A percentile compares a stretch with the other conserved stretches of the same genome.
Conservation (phyloP, 2,888 invertebrate species). For the Clistopyga incitator region DNA sequence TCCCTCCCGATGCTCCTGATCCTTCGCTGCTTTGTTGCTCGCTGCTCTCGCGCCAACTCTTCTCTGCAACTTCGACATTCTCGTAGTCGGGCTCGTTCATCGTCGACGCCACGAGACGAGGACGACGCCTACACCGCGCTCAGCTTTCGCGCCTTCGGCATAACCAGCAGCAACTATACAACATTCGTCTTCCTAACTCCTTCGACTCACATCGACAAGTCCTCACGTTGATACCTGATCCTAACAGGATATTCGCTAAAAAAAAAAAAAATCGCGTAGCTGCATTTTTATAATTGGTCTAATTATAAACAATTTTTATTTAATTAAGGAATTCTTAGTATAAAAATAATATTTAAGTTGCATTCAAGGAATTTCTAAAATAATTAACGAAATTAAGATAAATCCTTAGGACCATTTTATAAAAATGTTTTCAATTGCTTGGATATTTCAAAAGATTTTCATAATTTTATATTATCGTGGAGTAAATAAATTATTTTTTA, state of each 20-base stretch:
- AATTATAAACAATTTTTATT: too few species aligned
- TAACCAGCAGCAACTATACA: conserved; percentile 9
- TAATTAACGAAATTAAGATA: neutral
- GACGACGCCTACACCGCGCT: conserved; percentile 55
- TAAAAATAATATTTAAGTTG: too few species aligned
- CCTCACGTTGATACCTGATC: neutral
- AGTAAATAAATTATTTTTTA: too few species aligned
- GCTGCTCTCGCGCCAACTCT: conserved; percentile 50
- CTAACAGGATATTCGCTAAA: neutral
- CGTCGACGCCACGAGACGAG: conserved; percentile 52
- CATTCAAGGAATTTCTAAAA: too few species aligned
- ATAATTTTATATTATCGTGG: too few species aligned
- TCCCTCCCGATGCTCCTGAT: conserved; percentile 24
- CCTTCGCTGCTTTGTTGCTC: conserved; percentile 22
- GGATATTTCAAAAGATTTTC: too few species aligned
- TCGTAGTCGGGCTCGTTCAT: conserved; percentile 48
- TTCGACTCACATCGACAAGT: conserved; percentile 2
- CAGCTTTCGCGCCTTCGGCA: conserved; percentile 60
- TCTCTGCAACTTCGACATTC: conserved; percentile 54
- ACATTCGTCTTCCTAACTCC: conserved; percentile 4
- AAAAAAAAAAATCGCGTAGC: too few species aligned
- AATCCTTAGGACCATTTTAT: neutral
- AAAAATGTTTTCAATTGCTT: neutral
- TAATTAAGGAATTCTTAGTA: too few species aligned
- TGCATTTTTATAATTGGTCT: too few species aligned